Evolutionary conservation across 2,797 vertebrate genomes (phyloP).

Genomic region (Chelonia mydas): DNA sequence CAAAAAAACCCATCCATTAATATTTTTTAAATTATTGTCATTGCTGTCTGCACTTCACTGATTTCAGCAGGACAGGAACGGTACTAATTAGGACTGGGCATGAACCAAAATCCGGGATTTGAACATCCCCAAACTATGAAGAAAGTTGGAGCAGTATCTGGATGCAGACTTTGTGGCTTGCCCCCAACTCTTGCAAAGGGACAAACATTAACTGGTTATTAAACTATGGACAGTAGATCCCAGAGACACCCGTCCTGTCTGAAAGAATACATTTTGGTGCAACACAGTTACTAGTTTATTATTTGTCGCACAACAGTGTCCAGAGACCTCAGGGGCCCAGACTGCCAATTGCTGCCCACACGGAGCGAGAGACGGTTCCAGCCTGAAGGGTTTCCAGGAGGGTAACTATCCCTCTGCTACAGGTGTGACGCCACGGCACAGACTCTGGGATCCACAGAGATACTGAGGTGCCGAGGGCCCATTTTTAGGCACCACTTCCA

Average conservation of each 20-base stretch:
- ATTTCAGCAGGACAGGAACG: background rate
- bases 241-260: fast-evolving
- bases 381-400: background rate
- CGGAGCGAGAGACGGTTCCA: background rate
- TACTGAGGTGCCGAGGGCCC: background rate
- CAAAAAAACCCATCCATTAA: background rate
- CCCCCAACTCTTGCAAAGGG: background rate
- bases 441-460: background rate
- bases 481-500: background rate
- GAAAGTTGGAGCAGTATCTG: background rate
- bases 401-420: background rate
- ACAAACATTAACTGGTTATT: background rate
- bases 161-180: background rate
- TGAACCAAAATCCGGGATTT: background rate
- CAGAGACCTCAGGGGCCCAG: background rate
- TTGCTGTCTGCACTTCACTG: background rate
- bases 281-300: background rate
- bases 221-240: background rate
- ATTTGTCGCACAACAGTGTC: fast-evolving
- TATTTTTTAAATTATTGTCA: background rate
- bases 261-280: background rate
- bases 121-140: background rate
- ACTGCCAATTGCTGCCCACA: background rate
- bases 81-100: background rate
- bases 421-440: background rate